Base-by-base conservation (phyloP, 2,113 vertebrate species). In the Hippocampus abdominalis region DNA sequence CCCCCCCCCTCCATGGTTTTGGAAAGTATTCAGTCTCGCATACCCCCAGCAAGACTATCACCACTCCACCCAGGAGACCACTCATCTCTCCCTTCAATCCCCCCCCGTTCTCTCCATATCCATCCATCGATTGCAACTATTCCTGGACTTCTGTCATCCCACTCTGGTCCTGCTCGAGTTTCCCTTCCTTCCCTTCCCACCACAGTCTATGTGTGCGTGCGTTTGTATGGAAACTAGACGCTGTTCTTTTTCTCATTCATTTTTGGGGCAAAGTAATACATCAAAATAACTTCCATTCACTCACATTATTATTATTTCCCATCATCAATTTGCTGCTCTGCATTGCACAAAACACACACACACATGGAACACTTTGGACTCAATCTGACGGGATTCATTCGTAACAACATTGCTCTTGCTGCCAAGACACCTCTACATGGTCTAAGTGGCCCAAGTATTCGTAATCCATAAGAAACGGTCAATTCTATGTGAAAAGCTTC, bases 41-140 rank as follows among this genome's bases (percentile, higher is more conserved):
- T 93, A 93, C 92, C 93, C 93, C 94, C 94, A 94, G 91, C 92
- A 92, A 91, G 87, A 91, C 91, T 92, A 93, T 92, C 93, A 94
- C 92, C 93, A 92, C 93, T 93, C 91, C 91, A 90, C 94, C 93
- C 94, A 91, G 87, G 93, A 96, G 94, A 94, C 92, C 90, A 94
- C 88, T 90, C 93, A 91, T 69, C 79, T 92, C 92, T 93, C 91
- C 91, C 94, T 93, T 91, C 92, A 77, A 60, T 68, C 54, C 66
- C 42, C 66, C 42, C 27, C 62, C 68, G 54, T 72, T 69, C n/a
- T 44, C 36, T 65, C 64, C 32, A 93, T 93, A 91, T 95, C 95
- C 94, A 83, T 78, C 83, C 70, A 83, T 96, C 89, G 94, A 96
- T 97, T 93, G 91, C 86, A 89, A 93, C 94, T 96, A 93, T 98